phyloP scores from a whole-genome alignment of 92 coral and sea anemone species.

The Diadumene lineata region DNA sequence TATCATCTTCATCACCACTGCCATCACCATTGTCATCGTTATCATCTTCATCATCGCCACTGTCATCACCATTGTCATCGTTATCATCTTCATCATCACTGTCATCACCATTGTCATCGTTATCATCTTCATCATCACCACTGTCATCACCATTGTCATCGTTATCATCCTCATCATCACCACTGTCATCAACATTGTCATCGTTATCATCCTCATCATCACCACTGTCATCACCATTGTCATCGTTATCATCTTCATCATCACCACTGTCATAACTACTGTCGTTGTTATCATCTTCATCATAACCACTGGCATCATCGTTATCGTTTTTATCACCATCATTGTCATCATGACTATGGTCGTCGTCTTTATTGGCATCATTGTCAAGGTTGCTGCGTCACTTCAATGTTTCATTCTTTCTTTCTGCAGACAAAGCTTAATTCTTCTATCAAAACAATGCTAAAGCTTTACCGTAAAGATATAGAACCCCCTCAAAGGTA shows the following conservation, averaged over 20 bases:
- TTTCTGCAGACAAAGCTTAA: constrained; percentile 42
- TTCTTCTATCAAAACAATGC: constrained; percentile 48
- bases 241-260: not conserved
- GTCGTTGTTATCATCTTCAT: not conserved
- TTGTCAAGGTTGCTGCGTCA: too few relatives aligned
- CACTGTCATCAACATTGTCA: too few relatives aligned
- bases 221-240: too few relatives aligned
- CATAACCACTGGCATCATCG: too few relatives aligned
- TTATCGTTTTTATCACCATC: too few relatives aligned
- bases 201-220: too few relatives aligned
- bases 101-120: not conserved
- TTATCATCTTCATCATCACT: too few relatives aligned
- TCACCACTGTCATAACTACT: not conserved
- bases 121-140: not conserved
- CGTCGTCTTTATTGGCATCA: too few relatives aligned
- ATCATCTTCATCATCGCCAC: not conserved
- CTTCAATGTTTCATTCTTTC: not conserved
- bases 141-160: not conserved
- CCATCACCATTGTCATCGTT: not conserved
- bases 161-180: not conserved
- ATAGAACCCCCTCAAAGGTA: constrained; percentile 43
- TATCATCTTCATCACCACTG: not conserved
- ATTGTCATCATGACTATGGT: too few relatives aligned
- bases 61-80: not conserved
- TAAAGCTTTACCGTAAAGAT: constrained; percentile 44